A percentile compares a stretch with the other conserved stretches of the same genome.
These are phyloP conservation scores for Aeoliscus strigatus DNA, from an alignment of 2,797 vertebrate species.

Conservation along the genomic window DNA sequence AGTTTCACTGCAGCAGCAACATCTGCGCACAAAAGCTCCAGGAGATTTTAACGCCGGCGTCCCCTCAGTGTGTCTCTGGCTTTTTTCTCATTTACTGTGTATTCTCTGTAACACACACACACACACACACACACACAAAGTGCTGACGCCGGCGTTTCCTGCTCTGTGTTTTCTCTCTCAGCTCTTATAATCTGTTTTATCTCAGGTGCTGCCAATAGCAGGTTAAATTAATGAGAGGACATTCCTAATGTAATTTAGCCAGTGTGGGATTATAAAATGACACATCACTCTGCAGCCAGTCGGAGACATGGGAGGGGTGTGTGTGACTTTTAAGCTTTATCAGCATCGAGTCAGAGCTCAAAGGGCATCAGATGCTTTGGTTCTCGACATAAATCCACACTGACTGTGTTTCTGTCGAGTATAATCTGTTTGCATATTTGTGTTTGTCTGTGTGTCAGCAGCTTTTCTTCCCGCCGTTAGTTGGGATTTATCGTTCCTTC, in stretches of 20 bases:
- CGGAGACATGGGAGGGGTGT: conserved; percentile 60
- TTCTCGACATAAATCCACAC: conserved; percentile 4
- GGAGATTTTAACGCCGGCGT: conserved; percentile 27
- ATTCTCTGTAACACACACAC: conserved; percentile 23
- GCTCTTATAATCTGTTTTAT: conserved; percentile 76
- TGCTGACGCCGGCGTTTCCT: conserved; percentile 63
- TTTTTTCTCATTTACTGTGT: conserved; percentile 10
- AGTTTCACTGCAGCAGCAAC: conserved; percentile 33
- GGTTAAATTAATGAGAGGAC: conserved; percentile 77
- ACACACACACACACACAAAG: conserved; percentile 26
- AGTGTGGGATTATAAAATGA: conserved; percentile 64
- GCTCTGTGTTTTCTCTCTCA: conserved; percentile 62
- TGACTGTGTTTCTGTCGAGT: conserved; percentile 12
- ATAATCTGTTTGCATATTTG: conserved; percentile 13
- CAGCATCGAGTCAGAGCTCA: conserved; percentile 31
- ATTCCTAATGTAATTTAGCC: conserved; percentile 73
- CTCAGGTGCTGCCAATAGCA: conserved; percentile 72
- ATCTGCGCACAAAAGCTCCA: conserved; percentile 33
- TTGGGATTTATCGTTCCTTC: conserved; percentile 48
- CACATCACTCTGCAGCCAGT: conserved; percentile 66
- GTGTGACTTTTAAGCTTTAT: conserved; percentile 27
- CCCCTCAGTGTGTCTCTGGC: conserved; percentile 14
- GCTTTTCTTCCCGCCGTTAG: conserved; percentile 35
- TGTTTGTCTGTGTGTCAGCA: conserved; percentile 43
- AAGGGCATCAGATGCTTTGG: conserved; percentile 10